Evolutionary conservation across 2,888 invertebrate species (phyloP).

Genomic region (Dioctria linearis): DNA sequence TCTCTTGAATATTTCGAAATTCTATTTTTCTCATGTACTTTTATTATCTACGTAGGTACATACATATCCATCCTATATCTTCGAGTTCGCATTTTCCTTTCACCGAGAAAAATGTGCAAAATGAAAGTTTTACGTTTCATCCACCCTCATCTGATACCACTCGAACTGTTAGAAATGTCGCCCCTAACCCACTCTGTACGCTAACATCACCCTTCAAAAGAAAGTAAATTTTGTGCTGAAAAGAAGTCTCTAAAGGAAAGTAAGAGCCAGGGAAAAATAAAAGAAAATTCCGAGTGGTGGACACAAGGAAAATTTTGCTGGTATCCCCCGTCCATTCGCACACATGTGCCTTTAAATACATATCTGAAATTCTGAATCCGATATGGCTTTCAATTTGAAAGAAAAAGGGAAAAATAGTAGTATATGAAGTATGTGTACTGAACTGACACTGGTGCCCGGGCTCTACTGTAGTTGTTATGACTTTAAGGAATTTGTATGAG

Average conservation of each 20-base stretch:
- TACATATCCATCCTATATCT: conserved; percentile 8
- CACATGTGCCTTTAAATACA: conserved; percentile 18
- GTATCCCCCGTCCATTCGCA: conserved; percentile 10
- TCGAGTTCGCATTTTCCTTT: conserved; percentile 28
- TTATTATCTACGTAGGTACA: neutral
- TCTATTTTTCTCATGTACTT: conserved; percentile 16
- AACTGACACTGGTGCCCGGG: neutral
- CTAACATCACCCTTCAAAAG: conserved; percentile 10
- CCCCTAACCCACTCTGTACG: neutral
- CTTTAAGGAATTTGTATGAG: conserved; percentile 18
- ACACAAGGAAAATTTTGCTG: conserved; percentile 30
- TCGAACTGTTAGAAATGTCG: neutral
- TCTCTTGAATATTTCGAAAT: conserved; percentile 35
- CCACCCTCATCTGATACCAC: neutral
- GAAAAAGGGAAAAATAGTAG: conserved; percentile 19
- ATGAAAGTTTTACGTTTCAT: conserved; percentile 44
- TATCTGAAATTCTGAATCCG: neutral
- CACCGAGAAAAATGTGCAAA: conserved; percentile 40
- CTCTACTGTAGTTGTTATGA: conserved; percentile 15
- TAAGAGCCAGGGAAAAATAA: conserved; percentile 32
- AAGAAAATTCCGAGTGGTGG: conserved; percentile 32
- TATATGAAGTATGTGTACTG: conserved; percentile 19
- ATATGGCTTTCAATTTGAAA: conserved; percentile 38
- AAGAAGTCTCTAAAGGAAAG: conserved; percentile 33
- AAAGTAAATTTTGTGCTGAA: conserved; percentile 25